These are phyloP conservation scores for Excalfactoria chinensis DNA, from an alignment of 2,113 vertebrate species.

Conservation along the genomic window DNA sequence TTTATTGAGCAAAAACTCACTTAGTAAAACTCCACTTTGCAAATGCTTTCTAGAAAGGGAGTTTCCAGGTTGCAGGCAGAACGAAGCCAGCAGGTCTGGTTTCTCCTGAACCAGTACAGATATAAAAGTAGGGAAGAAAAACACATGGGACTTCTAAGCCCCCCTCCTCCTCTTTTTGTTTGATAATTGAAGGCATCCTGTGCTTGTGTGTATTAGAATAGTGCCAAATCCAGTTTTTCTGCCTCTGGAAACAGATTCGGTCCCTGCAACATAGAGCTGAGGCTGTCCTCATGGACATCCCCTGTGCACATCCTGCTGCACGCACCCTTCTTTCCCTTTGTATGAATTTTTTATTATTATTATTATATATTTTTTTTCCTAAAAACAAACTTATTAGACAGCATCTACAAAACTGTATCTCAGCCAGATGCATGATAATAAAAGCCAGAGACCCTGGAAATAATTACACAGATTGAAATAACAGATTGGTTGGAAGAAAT, in stretches of 20 bases:
- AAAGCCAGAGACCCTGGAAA: conserved; percentile 71
- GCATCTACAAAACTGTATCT: conserved; percentile 27
- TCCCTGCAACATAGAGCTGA: background rate
- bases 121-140: background rate
- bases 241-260: background rate
- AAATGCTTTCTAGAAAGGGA: background rate
- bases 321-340: background rate
- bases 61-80: background rate
- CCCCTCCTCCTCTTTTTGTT: background rate
- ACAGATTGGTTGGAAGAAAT: conserved; percentile 66
- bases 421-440: conserved; percentile 50
- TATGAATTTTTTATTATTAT: background rate
- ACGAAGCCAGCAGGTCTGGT: background rate
- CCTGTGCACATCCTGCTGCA: background rate
- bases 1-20: background rate
- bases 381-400: conserved; percentile 28
- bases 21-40: background rate
- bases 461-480: conserved; percentile 71
- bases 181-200: background rate
- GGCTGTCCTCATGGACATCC: background rate
- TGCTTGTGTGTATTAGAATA: background rate
- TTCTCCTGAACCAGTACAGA: background rate
- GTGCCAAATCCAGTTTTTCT: background rate
- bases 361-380: too few species aligned
- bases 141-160: background rate